Evolutionary conservation across 2,797 vertebrate species (phyloP).

Genomic region (Ptychadena robeensis): DNA sequence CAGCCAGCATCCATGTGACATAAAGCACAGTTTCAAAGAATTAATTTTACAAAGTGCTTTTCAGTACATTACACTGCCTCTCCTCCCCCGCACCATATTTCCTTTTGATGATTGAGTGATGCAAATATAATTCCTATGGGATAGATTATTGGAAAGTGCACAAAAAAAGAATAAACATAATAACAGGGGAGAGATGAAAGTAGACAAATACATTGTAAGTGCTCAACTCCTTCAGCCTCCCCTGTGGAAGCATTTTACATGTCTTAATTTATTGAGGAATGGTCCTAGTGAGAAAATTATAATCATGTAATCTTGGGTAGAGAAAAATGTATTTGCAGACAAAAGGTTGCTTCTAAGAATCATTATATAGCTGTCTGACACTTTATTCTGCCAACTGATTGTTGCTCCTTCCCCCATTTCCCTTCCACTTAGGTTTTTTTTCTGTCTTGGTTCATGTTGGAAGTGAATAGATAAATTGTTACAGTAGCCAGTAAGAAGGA

Average conservation of each 20-base stretch:
- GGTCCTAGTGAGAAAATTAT: constrained; percentile 54
- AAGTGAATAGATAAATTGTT: constrained; percentile 76
- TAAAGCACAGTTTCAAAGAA: constrained; percentile 25
- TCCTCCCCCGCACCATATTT: constrained; percentile 33
- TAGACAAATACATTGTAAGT: constrained; percentile 31
- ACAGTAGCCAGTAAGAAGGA: constrained; percentile 67
- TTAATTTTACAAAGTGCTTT: constrained; percentile 49
- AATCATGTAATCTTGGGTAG: constrained; percentile 69
- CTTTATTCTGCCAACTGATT: constrained; percentile 67
- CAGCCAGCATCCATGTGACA: background rate
- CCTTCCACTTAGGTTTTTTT: background rate
- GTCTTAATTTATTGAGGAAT: constrained; percentile 34
- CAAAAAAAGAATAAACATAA: constrained; percentile 25
- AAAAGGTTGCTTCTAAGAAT: background rate
- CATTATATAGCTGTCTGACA: constrained; percentile 65
- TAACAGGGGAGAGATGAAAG: constrained; percentile 25
- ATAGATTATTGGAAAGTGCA: constrained; percentile 28
- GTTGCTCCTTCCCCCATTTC: constrained; percentile 33
- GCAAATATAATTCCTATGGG: constrained; percentile 33
- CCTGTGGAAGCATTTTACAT: constrained; percentile 26
- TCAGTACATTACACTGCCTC: constrained; percentile 13
- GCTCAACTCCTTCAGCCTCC: constrained; percentile 26
- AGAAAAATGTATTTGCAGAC: constrained; percentile 67
- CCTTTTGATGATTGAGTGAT: constrained; percentile 39
- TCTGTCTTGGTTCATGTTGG: constrained; percentile 65